Conservation (phyloP, 2,797 vertebrate genomes). For the Hypotaenidia okinawae region DNA sequence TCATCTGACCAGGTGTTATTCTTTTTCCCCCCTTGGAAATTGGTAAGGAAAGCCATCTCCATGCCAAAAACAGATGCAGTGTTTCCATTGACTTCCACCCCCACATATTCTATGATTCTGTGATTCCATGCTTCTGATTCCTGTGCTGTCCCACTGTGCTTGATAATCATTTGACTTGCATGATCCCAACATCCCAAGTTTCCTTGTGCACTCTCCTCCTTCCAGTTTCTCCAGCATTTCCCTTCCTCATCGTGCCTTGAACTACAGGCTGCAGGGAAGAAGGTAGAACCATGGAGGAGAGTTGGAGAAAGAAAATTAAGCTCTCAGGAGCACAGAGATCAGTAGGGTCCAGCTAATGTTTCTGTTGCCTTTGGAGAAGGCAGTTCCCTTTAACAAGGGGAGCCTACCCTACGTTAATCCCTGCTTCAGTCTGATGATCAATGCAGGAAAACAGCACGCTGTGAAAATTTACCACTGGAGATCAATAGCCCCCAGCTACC, state of each 20-base stretch:
- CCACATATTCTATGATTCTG: too few relatives aligned
- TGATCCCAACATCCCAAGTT: background rate
- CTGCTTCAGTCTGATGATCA: background rate
- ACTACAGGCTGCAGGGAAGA: background rate
- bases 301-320: background rate
- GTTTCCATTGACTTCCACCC: too few relatives aligned
- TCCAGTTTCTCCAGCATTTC: background rate
- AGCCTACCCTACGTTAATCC: background rate
- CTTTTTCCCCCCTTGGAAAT: too few relatives aligned
- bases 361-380: background rate
- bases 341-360: background rate
- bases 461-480: slow-evolving; percentile 2
- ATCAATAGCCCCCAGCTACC: slow-evolving; percentile 39
- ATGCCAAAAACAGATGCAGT: too few relatives aligned
- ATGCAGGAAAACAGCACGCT: slow-evolving; percentile 1
- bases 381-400: background rate
- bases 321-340: accelerated
- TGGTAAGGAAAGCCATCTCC: too few relatives aligned
- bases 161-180: background rate
- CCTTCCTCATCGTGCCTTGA: background rate
- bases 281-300: background rate
- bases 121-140: background rate
- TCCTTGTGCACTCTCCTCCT: background rate
- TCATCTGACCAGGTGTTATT: too few relatives aligned
- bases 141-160: background rate